Conservation (phyloP, 2,113 vertebrate species). For the Ctenomys sociabilis region DNA sequence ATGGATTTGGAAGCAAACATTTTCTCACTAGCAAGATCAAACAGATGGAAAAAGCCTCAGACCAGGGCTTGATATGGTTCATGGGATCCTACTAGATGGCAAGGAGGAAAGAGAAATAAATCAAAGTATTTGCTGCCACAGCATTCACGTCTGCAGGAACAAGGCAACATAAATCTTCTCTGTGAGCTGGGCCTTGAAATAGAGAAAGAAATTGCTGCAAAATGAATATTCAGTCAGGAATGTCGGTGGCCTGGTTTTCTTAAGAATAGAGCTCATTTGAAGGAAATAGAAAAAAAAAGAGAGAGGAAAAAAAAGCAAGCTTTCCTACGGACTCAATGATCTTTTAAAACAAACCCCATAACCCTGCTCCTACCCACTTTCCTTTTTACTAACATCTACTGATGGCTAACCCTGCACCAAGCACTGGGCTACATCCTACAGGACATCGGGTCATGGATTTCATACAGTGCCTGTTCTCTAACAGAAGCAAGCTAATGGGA, state of each 20-base stretch:
- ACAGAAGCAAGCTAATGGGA: background rate
- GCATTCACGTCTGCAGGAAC: background rate
- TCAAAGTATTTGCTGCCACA: background rate
- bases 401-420: background rate
- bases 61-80: background rate
- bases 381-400: background rate
- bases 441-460: fast-evolving
- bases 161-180: background rate
- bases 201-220: background rate
- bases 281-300: background rate
- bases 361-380: background rate
- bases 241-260: background rate
- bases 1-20: background rate
- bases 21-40: constrained; percentile 38
- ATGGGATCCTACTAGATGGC: too few relatives aligned
- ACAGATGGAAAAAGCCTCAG: background rate
- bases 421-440: background rate
- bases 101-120: background rate
- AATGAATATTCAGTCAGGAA: background rate
- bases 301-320: background rate
- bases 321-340: background rate
- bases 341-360: background rate
- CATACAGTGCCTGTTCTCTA: fast-evolving
- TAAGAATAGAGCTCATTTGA: background rate
- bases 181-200: background rate